Base-by-base conservation (phyloP, 2,797 vertebrate genomes). In the Crocodylus rhombifer region DNA sequence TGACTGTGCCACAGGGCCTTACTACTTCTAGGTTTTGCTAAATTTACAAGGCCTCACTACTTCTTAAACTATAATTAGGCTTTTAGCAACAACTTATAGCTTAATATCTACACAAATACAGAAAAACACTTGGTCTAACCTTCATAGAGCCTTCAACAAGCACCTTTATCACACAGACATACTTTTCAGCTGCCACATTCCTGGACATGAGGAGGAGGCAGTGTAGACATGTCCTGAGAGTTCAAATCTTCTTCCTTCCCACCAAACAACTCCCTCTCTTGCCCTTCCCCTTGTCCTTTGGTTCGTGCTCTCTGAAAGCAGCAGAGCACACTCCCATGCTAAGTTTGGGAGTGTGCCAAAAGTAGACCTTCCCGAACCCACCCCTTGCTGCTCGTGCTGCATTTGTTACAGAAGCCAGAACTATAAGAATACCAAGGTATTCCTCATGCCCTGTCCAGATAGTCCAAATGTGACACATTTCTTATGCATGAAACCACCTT, bases 291-390 rank as follows among this genome's bases (percentile, higher is more conserved):
- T 62, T 78, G 23, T 73, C 21, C 0, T 51, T 51, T 0, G 28
- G 65, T 1, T 79, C 81, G 23, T 51, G 69, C 26, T 23, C 55
- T 14, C 16, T 51, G 61, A 42, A 28, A 80, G 2, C 25, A 2
- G 0, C 2, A 28, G 9, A 14, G 15, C 3, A 1, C 51, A 14
- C 5, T 23, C 2, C 60, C 60, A 64, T 61, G 13, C 56, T n/a
- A 55, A 61, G 6, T 7, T 8, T 20, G 13, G 28, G 5, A 90
- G 11, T 17, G 67, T 42, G 65, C 33, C 80, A 65, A 33, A 69
- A 69, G 79, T 51, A 51, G 42, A 51, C 36, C 14, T 23, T 14
- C 36, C 14, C 16, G 69, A 73, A 26, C 26, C 69, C 23, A 25
- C 69, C 14, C 15, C 51, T 23, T 23, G 33, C 14, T 51, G 21